phyloP scores from a whole-genome alignment of 2,888 invertebrate species.

The Caenorhabditis afra region DNA sequence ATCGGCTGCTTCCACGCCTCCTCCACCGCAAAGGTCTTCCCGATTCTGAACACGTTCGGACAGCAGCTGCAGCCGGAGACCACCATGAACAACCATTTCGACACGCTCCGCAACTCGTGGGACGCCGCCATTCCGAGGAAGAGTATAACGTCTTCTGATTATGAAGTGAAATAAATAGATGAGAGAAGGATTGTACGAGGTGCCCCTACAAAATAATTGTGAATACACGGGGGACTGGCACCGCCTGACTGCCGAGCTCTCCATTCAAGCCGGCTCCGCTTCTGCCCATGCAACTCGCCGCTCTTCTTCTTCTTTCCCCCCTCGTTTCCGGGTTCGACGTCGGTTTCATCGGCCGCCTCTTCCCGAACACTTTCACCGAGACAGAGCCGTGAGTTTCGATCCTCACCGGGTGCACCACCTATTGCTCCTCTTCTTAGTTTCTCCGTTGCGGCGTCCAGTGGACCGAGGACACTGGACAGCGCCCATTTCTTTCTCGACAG shows the following conservation, averaged over 20 bases:
- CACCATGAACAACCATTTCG: constrained; percentile 45
- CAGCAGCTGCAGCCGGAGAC: constrained; percentile 15
- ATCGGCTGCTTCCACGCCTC: background rate
- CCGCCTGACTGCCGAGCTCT: background rate
- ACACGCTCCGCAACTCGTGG: constrained; percentile 25
- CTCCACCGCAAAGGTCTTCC: constrained; percentile 9
- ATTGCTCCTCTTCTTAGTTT: background rate
- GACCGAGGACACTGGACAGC: constrained; percentile 2
- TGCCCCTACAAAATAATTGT: constrained; percentile 22
- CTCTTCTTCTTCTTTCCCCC: background rate
- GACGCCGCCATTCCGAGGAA: constrained; percentile 22
- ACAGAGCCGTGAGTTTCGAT: constrained; percentile 25
- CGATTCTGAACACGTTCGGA: constrained; percentile 35
- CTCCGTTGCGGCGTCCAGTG: background rate
- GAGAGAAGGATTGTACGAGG: constrained; percentile 20
- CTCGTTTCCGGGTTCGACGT: constrained; percentile 5
- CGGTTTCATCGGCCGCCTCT: constrained; percentile 18
- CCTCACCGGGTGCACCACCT: too few relatives aligned
- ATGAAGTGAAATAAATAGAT: constrained; percentile 4
- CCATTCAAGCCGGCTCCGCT: constrained; percentile 1
- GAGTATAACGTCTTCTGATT: constrained; percentile 23
- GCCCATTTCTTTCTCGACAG: constrained; percentile 1
- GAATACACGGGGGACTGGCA: background rate
- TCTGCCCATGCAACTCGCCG: constrained; percentile 12
- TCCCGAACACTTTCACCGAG: constrained; percentile 13